Percentiles rank a stretch among this genome's conserved stretches.
These are phyloP conservation scores for Globodera ellingtonae DNA, from an alignment of 1,140 invertebrate genomes.

Conservation along the genomic window DNA sequence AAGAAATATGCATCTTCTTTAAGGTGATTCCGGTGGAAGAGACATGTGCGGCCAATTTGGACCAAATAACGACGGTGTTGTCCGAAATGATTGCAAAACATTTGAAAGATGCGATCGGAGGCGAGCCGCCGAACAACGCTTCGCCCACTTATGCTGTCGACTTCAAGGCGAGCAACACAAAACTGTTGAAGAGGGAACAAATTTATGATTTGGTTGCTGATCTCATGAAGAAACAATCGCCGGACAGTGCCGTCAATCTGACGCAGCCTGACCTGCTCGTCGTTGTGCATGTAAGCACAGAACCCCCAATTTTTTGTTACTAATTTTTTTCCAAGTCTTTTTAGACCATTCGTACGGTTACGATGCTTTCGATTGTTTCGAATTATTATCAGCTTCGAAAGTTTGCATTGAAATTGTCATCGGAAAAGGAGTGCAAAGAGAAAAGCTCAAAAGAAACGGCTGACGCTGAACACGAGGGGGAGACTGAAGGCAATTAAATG, in stretches of 20 bases:
- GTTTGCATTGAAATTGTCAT: constrained; percentile 4
- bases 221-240: constrained; percentile 12
- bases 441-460: not conserved
- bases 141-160: constrained; percentile 17
- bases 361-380: constrained; percentile 19
- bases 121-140: not conserved
- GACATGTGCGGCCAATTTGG: constrained; percentile 16
- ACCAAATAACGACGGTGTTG: constrained; percentile 1
- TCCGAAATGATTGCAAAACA: constrained; percentile 20
- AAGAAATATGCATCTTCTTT: not conserved
- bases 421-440: not conserved
- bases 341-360: constrained; percentile 24
- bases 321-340: not conserved
- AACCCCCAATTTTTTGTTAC: not conserved
- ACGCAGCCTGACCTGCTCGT: constrained; percentile 16
- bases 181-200: constrained; percentile 16
- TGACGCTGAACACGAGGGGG: not conserved
- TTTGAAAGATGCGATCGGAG: not conserved
- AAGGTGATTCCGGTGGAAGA: constrained; percentile 25
- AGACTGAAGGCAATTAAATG: not conserved
- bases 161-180: constrained; percentile 22
- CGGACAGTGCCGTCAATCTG: constrained; percentile 16
- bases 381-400: constrained; percentile 16
- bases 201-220: constrained; percentile 10
- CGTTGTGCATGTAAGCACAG: constrained; percentile 18